Conservation (phyloP, 2,797 vertebrate genomes). For the Sternarchorhynchus goeldii region DNA sequence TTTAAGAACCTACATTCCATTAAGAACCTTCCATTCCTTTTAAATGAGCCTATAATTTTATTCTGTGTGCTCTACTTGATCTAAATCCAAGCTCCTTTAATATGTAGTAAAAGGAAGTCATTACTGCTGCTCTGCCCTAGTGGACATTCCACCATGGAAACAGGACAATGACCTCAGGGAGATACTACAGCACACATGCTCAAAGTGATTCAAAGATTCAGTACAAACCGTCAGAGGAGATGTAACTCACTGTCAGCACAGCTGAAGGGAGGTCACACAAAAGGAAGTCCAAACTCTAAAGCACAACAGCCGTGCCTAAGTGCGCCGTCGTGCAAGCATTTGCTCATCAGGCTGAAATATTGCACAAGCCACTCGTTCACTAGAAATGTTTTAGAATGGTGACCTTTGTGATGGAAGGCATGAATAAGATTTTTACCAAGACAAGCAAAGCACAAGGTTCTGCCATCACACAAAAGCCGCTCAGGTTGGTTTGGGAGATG, state of each 20-base stretch:
- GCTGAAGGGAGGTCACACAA: constrained; percentile 1
- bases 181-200: background rate
- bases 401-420: background rate
- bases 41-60: too few relatives aligned
- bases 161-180: constrained; percentile 15
- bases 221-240: constrained; percentile 17
- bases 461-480: background rate
- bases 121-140: background rate
- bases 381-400: background rate
- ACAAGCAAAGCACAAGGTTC: background rate
- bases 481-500: background rate
- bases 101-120: background rate
- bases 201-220: constrained; percentile 15
- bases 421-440: background rate
- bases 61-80: background rate
- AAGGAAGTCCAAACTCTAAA: background rate
- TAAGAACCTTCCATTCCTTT: too few relatives aligned
- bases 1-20: too few relatives aligned
- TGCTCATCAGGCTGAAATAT: constrained; percentile 8
- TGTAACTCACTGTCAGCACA: background rate
- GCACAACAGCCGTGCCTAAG: too few relatives aligned
- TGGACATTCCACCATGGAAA: constrained; percentile 14
- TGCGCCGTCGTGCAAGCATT: background rate
- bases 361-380: constrained; percentile 4
- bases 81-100: too few relatives aligned